Evolutionary conservation across 1,140 invertebrate genomes (phyloP), one percentile per base, ranked within the genome.

Genomic region (Agrypnia vestita): DNA sequence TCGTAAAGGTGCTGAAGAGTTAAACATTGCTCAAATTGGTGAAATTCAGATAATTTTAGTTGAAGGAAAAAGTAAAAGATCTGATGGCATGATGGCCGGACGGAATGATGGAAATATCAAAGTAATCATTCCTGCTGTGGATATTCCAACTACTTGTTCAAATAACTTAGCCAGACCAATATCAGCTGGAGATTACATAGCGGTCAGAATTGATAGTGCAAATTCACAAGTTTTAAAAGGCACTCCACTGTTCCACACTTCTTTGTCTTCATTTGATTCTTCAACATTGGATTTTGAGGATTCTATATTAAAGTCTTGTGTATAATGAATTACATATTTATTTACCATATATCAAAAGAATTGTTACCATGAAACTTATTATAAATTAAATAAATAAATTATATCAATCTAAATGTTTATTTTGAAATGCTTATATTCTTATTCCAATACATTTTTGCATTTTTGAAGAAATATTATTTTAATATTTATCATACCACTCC

Each of bases 21-120:
- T 97, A 3, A 95, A 98, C 84, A 86, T 89, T 78, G 76, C 82
- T 25, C 92, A 94, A 86, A 93, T 96, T 53, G 94, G 95, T 0
- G 90, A 92, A 79, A 86, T 89, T 15, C 96, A 98, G 82, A 87
- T 98, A 10, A 92, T 98, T 21, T 90, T 98, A 9, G 90, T 98
- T 13, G 96, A 98, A 90, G 94, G 95, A 9, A 92, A 93, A 86
- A 92, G 91, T 84, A 95, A 93, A 85, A 92, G 93, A 85, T 94
- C 93, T 4, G 84, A 90, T 0, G 84, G 91, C 61, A 87, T 91
- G 62, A 85, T 96, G 59, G 90, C 92, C 79, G 96, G 96, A 1
- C 90, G 96, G 78, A 97, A 95, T 87, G 96, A 98, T 85, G 91
- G 93, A 15, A 97, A 97, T 85, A 93, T 93, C 3, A 96, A 95